Base-by-base conservation (phyloP, 1,140 invertebrate genomes). In the Solenopsis invicta region DNA sequence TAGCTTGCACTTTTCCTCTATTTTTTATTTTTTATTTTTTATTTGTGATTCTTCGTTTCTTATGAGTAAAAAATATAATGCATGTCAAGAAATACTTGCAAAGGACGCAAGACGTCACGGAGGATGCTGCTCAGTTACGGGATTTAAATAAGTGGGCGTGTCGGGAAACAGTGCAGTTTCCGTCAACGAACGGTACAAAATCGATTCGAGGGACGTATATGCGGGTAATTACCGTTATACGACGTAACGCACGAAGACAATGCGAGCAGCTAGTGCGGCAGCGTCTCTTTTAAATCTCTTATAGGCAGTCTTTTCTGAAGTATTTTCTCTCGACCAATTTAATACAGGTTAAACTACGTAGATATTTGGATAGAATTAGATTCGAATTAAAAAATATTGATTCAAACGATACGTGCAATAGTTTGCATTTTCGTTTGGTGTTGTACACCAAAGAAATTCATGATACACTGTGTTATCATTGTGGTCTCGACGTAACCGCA, bases 151-250 rank as follows among this genome's bases (percentile, higher is more conserved):
- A 87, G 18, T 81, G 64, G 71, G 69, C 8, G 54, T 50, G 59
- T 29, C 24, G 62, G 13, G 24, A 56, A 69, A 72, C 50, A 74
- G 75, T 82, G 56, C 76, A 62, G 74, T 80, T 89, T 87, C 78
- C 72, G 85, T 72, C 69, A 77, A 75, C 50, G 56, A 82, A 69
- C 84, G 76, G 85, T 81, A 78, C 12, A 29, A 52, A 67, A 82
- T 78, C 77, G 29, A 62, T 81, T 54, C 29, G 13, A 54, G 12
- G 45, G 54, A 45, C 52, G 71, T 4, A 21, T 50, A 85, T 87
- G 78, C 77, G 88, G 88, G 88, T 54, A 84, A 74, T 87, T 64
- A 87, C 85, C 56, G 88, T 90, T 90, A 87, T 21, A 18, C 50
- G 41, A 18, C n/a, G 12, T 10, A 77, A 78, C 71, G 13, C 29